Conservation (phyloP, 2,797 vertebrate genomes). For the Rhinophrynus dorsalis region DNA sequence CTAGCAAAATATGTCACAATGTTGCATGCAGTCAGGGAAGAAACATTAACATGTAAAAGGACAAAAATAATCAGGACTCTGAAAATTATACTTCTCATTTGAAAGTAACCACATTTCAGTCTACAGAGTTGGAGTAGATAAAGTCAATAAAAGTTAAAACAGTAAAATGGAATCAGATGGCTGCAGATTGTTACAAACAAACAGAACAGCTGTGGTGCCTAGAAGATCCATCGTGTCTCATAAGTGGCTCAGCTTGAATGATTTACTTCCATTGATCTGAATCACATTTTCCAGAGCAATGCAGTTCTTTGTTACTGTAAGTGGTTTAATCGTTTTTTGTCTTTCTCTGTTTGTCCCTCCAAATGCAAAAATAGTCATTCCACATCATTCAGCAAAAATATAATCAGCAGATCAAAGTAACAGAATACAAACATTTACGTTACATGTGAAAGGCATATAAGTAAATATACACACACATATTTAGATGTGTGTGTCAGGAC, state of each 20-base stretch:
- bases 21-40: neutral
- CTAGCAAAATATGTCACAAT: neutral
- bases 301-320: slow-evolving; percentile 2
- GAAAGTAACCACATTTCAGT: neutral
- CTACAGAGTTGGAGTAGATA: slow-evolving; percentile 2
- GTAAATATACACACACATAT: neutral
- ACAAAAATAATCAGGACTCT: neutral
- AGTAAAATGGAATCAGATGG: slow-evolving; percentile 32
- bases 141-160: slow-evolving; percentile 26
- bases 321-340: neutral
- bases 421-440: slow-evolving; percentile 7
- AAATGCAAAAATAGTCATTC: neutral
- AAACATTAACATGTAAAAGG: neutral
- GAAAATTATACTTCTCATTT: neutral
- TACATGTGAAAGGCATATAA: neutral
- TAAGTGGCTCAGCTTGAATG: slow-evolving; percentile 10
- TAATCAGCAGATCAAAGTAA: slow-evolving; percentile 10
- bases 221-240: slow-evolving; percentile 2
- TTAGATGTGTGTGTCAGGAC: neutral
- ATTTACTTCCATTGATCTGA: slow-evolving; percentile 11
- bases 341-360: slow-evolving; percentile 1
- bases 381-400: neutral
- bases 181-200: slow-evolving; percentile 13
- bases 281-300: slow-evolving; percentile 19
- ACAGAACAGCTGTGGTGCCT: slow-evolving; percentile 23